A percentile compares a stretch with the other conserved stretches of the same genome.
These are phyloP conservation scores for Pseudotriccus pelzelni DNA, from an alignment of 2,797 vertebrate species.

Conservation along the genomic window DNA sequence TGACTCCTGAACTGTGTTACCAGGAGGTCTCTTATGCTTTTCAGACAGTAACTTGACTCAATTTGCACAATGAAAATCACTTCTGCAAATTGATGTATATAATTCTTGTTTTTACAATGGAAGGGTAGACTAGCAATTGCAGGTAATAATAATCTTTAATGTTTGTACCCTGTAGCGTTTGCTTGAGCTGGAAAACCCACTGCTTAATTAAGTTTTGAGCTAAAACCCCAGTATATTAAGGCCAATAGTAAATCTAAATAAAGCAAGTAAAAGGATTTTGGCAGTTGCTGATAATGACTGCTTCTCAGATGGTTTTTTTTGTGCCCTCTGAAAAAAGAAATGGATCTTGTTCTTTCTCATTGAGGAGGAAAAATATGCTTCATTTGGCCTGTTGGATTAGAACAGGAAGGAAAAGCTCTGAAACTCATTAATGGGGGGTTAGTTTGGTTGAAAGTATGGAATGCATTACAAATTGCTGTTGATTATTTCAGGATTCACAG, in stretches of 20 bases:
- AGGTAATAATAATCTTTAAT: neutral
- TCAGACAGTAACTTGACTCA: neutral
- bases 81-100: neutral
- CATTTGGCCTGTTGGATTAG: neutral
- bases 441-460: neutral
- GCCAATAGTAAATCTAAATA: neutral
- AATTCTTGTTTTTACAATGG: neutral
- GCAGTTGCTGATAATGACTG: neutral
- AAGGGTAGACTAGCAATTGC: neutral
- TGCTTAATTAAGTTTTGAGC: neutral
- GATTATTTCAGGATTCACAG: conserved; percentile 87
- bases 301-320: neutral
- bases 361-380: neutral
- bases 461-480: neutral
- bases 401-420: neutral
- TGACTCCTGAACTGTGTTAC: neutral
- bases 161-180: neutral
- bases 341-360: neutral
- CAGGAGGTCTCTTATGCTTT: neutral
- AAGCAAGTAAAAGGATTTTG: neutral
- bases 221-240: neutral
- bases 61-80: neutral
- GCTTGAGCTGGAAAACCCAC: neutral
- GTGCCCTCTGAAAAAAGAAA: neutral
- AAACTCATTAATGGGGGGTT: neutral